A percentile compares a stretch with the other conserved stretches of the same genome.
phyloP scores from a whole-genome alignment of 2,888 invertebrate species.

The Palloptera scutellata region DNA sequence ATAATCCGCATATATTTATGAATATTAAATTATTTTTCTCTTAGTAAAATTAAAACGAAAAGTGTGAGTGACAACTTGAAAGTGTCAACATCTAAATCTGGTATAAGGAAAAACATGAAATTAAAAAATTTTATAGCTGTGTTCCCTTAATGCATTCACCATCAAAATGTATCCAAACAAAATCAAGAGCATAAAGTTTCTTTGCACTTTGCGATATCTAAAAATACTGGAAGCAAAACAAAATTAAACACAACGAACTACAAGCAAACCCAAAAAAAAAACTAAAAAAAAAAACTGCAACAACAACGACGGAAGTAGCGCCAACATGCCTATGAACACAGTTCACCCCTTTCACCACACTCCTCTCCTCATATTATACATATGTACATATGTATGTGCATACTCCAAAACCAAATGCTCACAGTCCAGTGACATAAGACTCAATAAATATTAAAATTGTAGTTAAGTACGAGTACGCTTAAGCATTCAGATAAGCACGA shows the following conservation, averaged over 20 bases:
- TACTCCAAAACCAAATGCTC: background rate
- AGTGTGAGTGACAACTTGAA: too few species aligned
- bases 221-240: constrained; percentile 17
- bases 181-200: constrained; percentile 1
- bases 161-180: background rate
- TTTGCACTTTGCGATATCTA: constrained; percentile 29
- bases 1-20: too few species aligned
- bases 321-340: background rate
- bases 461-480: background rate
- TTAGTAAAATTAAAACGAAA: too few species aligned
- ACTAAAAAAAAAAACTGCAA: background rate
- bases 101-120: too few species aligned
- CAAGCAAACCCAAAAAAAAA: background rate
- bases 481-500: background rate
- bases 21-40: too few species aligned
- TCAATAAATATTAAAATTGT: background rate
- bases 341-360: background rate
- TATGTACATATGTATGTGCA: background rate
- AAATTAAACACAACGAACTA: background rate
- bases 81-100: too few species aligned
- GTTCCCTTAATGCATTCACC: too few species aligned
- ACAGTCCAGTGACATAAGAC: constrained; percentile 20
- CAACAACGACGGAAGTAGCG: constrained; percentile 13
- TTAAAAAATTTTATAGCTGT: too few species aligned
- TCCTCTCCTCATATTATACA: background rate